Conservation (phyloP, 35 echinoderm and acorn worm species). For the Apostichopus parvimensis region DNA sequence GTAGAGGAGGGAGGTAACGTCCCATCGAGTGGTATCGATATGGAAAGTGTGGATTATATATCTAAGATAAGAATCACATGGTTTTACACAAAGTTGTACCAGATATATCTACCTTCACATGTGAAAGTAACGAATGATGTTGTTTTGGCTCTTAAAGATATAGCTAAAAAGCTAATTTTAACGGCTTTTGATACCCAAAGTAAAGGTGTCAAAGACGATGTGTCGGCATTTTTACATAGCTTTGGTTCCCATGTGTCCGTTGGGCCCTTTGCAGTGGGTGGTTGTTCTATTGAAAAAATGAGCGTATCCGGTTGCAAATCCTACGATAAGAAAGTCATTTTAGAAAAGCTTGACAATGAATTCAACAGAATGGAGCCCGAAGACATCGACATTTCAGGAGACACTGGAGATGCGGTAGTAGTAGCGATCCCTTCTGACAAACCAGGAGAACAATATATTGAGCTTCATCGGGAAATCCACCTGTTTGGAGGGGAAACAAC, state of each 20-base stretch:
- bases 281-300: neutral
- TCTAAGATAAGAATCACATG: neutral
- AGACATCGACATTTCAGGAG: neutral
- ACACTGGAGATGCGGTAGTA: neutral
- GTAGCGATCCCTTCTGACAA: neutral
- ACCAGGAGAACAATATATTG: neutral
- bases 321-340: neutral
- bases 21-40: neutral
- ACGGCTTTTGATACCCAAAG: neutral
- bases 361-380: neutral
- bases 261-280: neutral
- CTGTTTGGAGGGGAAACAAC: neutral
- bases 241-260: slow-evolving; percentile 20
- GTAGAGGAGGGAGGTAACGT: neutral
- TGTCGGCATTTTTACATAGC: neutral
- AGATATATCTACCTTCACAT: neutral
- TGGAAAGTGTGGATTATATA: neutral
- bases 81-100: too few relatives aligned
- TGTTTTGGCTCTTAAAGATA: neutral
- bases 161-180: neutral
- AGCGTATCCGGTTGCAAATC: neutral
- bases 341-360: neutral
- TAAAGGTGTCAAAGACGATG: neutral
- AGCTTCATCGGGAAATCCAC: neutral
- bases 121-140: neutral